Conservation (phyloP, 64 coral and sea anemone species). For the Exaiptasia diaphana region DNA sequence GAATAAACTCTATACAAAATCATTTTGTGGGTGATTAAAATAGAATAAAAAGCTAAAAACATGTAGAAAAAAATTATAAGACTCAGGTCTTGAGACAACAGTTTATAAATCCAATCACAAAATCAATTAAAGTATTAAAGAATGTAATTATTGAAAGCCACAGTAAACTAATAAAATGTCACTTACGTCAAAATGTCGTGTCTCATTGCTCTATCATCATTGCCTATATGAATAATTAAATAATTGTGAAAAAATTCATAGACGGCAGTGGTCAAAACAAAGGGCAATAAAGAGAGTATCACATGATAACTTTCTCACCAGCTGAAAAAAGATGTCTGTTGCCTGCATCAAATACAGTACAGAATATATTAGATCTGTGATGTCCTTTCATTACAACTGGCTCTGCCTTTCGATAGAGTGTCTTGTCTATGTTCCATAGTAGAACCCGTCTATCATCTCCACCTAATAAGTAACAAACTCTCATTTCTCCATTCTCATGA, state of each 20-base stretch:
- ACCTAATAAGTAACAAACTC: constrained; percentile 27
- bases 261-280: no score
- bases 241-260: background rate
- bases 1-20: no score
- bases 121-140: no score
- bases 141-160: no score
- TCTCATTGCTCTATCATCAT: constrained; percentile 72
- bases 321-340: constrained; percentile 84
- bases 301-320: constrained; percentile 47
- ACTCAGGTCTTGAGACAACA: no score
- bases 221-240: constrained; percentile 22
- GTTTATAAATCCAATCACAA: no score
- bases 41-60: no score
- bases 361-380: constrained; percentile 90
- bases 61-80: no score
- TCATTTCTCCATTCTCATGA: no score
- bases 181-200: constrained; percentile 84
- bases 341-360: constrained; percentile 71
- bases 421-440: constrained; percentile 81
- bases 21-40: no score
- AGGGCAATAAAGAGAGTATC: no score
- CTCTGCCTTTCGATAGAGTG: constrained; percentile 44
- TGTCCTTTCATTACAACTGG: constrained; percentile 75
- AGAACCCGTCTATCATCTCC: constrained; percentile 87
- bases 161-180: no score